phyloP scores from a whole-genome alignment of 92 coral and sea anemone genomes.

The Umimayanthus kanabou region DNA sequence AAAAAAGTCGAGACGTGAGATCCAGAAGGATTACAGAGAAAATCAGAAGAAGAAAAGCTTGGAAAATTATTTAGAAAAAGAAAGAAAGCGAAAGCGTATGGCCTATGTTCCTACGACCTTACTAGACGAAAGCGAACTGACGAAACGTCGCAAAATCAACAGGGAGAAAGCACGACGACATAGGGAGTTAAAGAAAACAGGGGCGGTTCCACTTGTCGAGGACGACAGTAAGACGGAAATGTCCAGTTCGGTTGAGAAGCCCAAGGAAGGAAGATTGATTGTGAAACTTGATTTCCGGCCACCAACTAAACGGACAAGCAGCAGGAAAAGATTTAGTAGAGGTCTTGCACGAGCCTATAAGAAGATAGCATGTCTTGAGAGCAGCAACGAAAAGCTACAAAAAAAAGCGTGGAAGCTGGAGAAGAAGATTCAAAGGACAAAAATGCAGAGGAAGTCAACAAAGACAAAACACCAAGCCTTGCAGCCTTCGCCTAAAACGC shows the following conservation, averaged over 20 bases:
- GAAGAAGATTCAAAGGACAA: slow-evolving; percentile 11
- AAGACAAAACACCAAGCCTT: no score
- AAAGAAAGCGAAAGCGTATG: background rate
- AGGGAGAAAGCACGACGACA: background rate
- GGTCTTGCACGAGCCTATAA: slow-evolving; percentile 43
- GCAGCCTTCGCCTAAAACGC: no score
- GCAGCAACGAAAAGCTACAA: slow-evolving; percentile 29
- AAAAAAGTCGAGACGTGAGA: slow-evolving; percentile 7
- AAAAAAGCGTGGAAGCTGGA: slow-evolving; percentile 10
- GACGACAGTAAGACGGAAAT: background rate
- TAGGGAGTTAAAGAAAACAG: background rate
- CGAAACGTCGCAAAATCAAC: background rate
- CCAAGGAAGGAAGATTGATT: slow-evolving; percentile 2
- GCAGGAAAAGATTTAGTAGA: slow-evolving; percentile 47
- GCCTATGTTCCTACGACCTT: background rate
- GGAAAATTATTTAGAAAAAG: background rate
- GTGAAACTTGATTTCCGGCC: slow-evolving; percentile 47
- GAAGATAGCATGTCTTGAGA: slow-evolving; percentile 37
- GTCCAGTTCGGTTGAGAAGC: slow-evolving; percentile 10
- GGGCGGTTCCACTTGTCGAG: background rate
- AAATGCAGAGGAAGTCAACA: no score
- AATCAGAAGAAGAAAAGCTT: background rate
- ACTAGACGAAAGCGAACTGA: background rate
- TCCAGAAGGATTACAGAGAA: slow-evolving; percentile 21
- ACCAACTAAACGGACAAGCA: slow-evolving; percentile 22